Conservation (phyloP, 1,140 invertebrate genomes). For the Calycopis cecrops region DNA sequence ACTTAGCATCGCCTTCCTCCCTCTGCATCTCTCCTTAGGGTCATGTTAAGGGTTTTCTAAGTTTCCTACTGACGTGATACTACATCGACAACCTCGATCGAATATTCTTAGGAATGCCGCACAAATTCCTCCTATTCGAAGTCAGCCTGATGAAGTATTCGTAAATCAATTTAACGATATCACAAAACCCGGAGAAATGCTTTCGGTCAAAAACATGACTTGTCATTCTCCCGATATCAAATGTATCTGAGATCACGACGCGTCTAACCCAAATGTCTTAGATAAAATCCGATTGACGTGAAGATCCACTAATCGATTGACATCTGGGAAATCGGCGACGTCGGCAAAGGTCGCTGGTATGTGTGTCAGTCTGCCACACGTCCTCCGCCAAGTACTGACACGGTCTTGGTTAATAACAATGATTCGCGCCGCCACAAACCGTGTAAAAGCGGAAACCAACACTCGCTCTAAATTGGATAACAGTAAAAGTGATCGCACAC, state of each 20-base stretch:
- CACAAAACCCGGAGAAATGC: conserved; percentile 13
- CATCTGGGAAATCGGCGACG: conserved; percentile 34
- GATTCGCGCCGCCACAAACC: conserved; percentile 57
- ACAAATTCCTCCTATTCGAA: too few relatives aligned
- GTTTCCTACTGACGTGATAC: background rate
- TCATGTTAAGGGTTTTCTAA: too few relatives aligned
- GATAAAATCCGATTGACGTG: conserved; percentile 64
- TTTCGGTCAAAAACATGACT: conserved; percentile 51
- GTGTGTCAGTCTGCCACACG: conserved; percentile 59
- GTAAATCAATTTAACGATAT: too few relatives aligned
- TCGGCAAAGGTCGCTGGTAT: conserved; percentile 39
- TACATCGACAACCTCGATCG: too few relatives aligned
- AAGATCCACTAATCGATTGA: conserved; percentile 56
- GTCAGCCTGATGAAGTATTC: too few relatives aligned
- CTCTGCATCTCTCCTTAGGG: too few relatives aligned
- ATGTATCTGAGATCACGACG: conserved; percentile 56
- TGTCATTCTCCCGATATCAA: conserved; percentile 58
- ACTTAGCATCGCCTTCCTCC: too few relatives aligned
- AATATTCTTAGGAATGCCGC: too few relatives aligned
- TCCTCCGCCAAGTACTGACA: conserved; percentile 50
- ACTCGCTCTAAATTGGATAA: conserved; percentile 70
- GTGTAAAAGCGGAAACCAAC: conserved; percentile 68
- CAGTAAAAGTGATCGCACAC: conserved; percentile 72
- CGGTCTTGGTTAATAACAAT: conserved; percentile 63
- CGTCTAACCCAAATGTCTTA: conserved; percentile 57